Base-by-base conservation (phyloP, 1,140 invertebrate species). In the Drosophila rufa region DNA sequence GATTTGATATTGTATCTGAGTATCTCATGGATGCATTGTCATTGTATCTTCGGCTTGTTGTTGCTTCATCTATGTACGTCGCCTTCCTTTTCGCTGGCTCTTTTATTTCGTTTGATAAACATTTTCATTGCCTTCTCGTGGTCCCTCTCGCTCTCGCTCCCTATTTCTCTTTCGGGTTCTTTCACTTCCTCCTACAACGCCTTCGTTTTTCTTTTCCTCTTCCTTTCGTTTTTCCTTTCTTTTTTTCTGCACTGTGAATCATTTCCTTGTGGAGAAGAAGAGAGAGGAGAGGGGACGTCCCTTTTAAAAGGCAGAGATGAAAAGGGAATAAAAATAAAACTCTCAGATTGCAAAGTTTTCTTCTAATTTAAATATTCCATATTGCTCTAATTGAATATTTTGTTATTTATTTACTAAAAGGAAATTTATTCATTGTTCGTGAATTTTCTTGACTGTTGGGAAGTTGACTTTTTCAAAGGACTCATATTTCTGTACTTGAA, bases 121-220 rank as follows among this genome's bases (percentile, higher is more conserved):
- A 70, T 70, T 70, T 70, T 70, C 67, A 70, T 68, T 70, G 67
- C 67, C 67, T 70, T 68, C 45, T 73, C 15, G 47, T 46, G 27
- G 27, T 22, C 27, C 71, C 30, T 60, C 33, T 73, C 25, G 48
- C 36, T 59, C 69, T 70, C 56, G 61, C 53, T 55, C 38, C 27
- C 64, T 45, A 47, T 43, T 66, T 66, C 67, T 53, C 51, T n/a
- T 58, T 70, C 11, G 51, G 69, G 27, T 71, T 71, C 66, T 70
- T 73, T 55, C 56, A 70, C 69, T 71, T 73, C 69, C 69, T 73
- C 67, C 55, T 73, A 73, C 67, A 73, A 73, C 69, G 69, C 69
- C 69, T 73, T 55, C 67, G 48, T 55, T 47, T 69, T 70, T 68
- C 67, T 68, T 70, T 53, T 67, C 40, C 51, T 65, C 45, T 45